Base-by-base conservation (phyloP, 1,140 invertebrate genomes). In the Mactra quadrangularis region DNA sequence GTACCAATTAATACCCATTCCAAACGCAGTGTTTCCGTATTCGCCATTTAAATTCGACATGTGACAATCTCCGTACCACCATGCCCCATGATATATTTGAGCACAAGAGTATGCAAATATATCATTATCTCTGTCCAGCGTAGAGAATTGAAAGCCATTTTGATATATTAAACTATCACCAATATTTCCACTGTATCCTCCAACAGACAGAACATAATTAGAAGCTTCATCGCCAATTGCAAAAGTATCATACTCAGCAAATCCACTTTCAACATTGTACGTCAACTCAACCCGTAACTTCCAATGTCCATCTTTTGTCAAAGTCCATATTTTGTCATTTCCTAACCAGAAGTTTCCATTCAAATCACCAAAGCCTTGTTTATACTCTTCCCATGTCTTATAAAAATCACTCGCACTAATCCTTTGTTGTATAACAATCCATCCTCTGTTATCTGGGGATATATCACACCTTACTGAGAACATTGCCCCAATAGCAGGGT, bases 61-160 rank as follows among this genome's bases (percentile, higher is more conserved):
- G 41, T 77, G 72, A 33, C 82, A 83, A 1, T 9, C 17, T 3
- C 50, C n/a, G 25, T 83, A 83, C 82, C 82, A 83, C 82, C 82
- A 83, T 1, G 59, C 82, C n/a, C 71, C 72, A 15, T 66, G 59
- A 38, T 68, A 77, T n/a, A 33, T 19, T 2, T 25, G n/a, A 22
- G 82, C 72, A 57, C 82, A 83, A 31, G 57, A 45, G 1, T 19
- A 3, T 3, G 9, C n/a, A 19, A 11, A 1, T 0, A 55, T 6
- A 25, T 83, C 71, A 27, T 83, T 77, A 41, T 83, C 72, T 35
- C 38, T 55, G 41, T 83, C 82, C 25, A 35, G 17, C 35, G 82
- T 83, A 55, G 45, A 53, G 38, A 83, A 83, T 29, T 25, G n/a
- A 53, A 74, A 59, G 33, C 57, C 47, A 64, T 75, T 82, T 25